Base-by-base conservation (phyloP, 2,113 vertebrate species). In the Antechinus flavipes region DNA sequence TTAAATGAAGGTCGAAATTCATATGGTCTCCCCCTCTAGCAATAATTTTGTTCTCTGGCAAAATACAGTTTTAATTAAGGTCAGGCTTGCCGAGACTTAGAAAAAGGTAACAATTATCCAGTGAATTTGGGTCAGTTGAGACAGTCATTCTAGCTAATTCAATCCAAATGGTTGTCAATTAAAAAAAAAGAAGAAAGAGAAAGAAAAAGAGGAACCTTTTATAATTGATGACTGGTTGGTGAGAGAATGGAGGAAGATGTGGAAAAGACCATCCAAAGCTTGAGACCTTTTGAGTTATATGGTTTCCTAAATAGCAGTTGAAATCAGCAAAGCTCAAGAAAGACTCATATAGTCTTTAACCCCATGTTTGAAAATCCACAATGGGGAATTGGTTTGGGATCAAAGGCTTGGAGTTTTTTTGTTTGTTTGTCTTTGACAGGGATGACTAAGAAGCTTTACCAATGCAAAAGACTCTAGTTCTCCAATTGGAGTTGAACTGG, bases 41-140 rank as follows among this genome's bases (percentile, higher is more conserved):
- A 23, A 76, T 90, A 50, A 90, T 97, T 97, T 97, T 94, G 91
- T 98, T 97, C 97, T 91, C 95, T 93, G 94, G 97, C 96, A 98
- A 98, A 98, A 97, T 92, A 96, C 96, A 98, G 97, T 96, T 98
- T 98, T 98, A 98, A 98, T 98, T 98, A 98, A 97, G 96, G 97
- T 98, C 97, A 98, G 91, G 96, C 95, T 94, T 97, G 94, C 93
- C 68, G 97, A 98, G 96, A 96, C 96, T 96, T 94, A 94, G 95
- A 93, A 92, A 94, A 95, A 93, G 96, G 98, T 90, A 52, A 90
- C 49, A 90, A 90, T 90, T 90, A 90, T 52, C 90, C 46, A 90
- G 90, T 97, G 96, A 97, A 95, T 98, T 97, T 96, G 97, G 97
- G 97, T 98, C 98, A 97, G 94, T 96, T 89, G 97, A 97, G 98